Evolutionary conservation across 2,113 vertebrate genomes (phyloP).

Genomic region (Protobothrops mucrosquamatus): DNA sequence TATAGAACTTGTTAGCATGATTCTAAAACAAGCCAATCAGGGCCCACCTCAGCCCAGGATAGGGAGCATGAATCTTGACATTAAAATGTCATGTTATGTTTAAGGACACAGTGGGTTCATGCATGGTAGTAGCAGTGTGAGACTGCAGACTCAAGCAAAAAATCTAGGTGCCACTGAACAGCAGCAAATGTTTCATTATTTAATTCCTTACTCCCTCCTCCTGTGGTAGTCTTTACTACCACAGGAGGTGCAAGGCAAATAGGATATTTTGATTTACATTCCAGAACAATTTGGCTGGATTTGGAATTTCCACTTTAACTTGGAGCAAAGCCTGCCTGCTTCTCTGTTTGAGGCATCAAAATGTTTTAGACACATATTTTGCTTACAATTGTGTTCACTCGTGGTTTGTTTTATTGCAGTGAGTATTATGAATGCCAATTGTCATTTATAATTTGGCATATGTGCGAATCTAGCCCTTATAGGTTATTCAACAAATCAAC

Average conservation of each 20-base stretch:
- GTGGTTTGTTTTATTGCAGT: background rate
- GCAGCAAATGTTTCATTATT: background rate
- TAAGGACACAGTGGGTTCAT: background rate
- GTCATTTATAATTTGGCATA: background rate
- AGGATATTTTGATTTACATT: background rate
- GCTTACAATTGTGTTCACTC: background rate
- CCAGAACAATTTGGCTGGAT: background rate
- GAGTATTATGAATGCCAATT: background rate
- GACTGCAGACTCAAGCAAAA: background rate
- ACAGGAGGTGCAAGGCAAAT: background rate
- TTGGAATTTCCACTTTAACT: background rate
- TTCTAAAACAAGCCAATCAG: background rate
- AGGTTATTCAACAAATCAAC: background rate
- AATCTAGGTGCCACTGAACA: background rate
- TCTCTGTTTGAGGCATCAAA: background rate
- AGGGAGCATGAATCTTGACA: background rate
- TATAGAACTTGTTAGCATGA: background rate
- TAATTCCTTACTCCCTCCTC: background rate
- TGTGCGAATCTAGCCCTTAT: background rate
- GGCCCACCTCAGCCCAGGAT: background rate
- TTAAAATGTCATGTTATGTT: background rate
- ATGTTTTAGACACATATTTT: background rate
- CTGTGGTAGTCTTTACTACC: background rate
- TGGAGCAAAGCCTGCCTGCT: background rate
- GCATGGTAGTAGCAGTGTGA: background rate